Percentiles rank a stretch among this genome's conserved stretches.
phyloP scores from a whole-genome alignment of 2,888 invertebrate species.

The Glaucopsyche alexis region DNA sequence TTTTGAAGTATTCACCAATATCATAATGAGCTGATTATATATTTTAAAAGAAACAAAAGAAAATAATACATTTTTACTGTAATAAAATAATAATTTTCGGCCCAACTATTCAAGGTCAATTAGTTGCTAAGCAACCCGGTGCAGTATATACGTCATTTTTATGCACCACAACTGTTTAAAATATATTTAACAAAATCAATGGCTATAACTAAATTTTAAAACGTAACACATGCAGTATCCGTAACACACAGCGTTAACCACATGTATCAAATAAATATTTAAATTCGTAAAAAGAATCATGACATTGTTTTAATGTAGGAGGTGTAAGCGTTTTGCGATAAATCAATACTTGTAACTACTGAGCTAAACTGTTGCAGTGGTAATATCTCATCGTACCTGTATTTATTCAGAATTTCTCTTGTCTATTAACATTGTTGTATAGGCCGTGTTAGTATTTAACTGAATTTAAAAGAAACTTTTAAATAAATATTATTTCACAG shows the following conservation, averaged over 20 bases:
- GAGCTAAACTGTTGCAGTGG: conserved; percentile 38
- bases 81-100: conserved; percentile 11
- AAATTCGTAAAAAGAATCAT: conserved; percentile 24
- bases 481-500: conserved; percentile 45
- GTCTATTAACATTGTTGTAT: conserved; percentile 34
- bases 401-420: conserved; percentile 44
- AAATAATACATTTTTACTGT: background rate
- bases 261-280: background rate
- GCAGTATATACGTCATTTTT: conserved; percentile 58
- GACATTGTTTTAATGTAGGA: conserved; percentile 19
- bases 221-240: background rate
- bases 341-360: conserved; percentile 53
- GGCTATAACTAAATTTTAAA: no score
- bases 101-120: conserved; percentile 39
- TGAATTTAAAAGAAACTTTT: conserved; percentile 37
- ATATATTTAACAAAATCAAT: conserved; percentile 1
- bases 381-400: conserved; percentile 45
- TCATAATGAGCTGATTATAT: background rate
- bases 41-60: background rate
- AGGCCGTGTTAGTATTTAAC: conserved; percentile 31
- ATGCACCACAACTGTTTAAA: conserved; percentile 48
- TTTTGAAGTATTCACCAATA: background rate
- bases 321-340: conserved; percentile 41
- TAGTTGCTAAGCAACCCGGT: conserved; percentile 66
- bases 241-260: background rate